Evolutionary conservation across 2,888 invertebrate genomes (phyloP), one percentile per base, ranked within the genome.

Genomic region (Platynereis dumerilii): DNA sequence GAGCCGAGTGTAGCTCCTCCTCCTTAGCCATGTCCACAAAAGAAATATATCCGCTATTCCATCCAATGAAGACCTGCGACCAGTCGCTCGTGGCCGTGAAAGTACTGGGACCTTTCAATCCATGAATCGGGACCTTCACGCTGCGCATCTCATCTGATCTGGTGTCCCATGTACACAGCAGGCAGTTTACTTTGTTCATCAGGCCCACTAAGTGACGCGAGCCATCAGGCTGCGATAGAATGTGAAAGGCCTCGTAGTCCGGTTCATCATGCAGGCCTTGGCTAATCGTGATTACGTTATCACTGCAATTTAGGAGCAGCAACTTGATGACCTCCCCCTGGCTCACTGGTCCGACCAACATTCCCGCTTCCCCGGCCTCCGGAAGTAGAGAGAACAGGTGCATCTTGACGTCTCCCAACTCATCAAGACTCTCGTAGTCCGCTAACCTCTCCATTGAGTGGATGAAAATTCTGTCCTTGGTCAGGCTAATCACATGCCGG

Each of bases 31-130:
- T 22, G 20, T 64, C 45, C 3, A 66, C 53, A 0, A 70, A 17
- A n/a, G 39, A 57, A 20, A 70, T 55, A 20, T 60, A 45, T 7
- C 70, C 70, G n/a, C 54, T 60, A 20, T 60, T 52, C 66, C 66
- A 70, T 0, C 68, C 70, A 24, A 70, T 39, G 15, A 68, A n/a
- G 20, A 28, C 63, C 42, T 52, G 39, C 12, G 42, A 24, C 68
- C 70, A 70, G 57, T 63, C 56, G 3, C 26, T 24, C 7, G 42
- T 29, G 7, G 57, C 55, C 10, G 53, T 27, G 34, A 70, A 24
- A 1, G 26, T 20, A 0, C 24, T 60, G 2, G 66, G 42, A 1
- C 29, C 20, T 20, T 65, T 65, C 10, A 17, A 24, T 22, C 61
- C 61, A 7, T 34, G 7, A 1, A 34, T 22, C 2, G 52, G 17